Conservation (phyloP, 2,113 vertebrate species). For the Smithornis capensis region DNA sequence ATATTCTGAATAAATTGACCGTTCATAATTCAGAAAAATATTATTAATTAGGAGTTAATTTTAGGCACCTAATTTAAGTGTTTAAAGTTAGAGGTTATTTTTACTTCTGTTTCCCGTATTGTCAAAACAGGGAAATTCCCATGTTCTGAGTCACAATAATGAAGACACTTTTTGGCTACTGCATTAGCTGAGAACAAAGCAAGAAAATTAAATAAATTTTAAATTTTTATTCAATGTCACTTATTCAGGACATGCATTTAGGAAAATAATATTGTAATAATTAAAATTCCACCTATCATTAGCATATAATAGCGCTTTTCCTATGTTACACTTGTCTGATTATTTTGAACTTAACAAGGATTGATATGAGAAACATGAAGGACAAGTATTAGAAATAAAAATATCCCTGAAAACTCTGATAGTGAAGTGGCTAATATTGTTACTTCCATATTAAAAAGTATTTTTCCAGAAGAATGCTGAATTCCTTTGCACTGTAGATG, state of each 20-base stretch:
- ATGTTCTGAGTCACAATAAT: not conserved
- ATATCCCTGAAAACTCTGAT: not conserved
- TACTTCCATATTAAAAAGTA: not conserved
- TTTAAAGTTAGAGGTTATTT: not conserved
- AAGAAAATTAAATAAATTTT: not conserved
- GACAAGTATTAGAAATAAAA: not conserved
- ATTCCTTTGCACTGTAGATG: conserved; percentile 5
- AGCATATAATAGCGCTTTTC: not conserved
- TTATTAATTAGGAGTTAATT: not conserved
- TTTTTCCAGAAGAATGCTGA: not conserved
- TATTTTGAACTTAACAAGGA: not conserved
- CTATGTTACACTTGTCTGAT: not conserved
- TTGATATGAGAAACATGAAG: not conserved
- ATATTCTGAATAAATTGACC: not conserved
- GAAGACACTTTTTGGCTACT: not conserved
- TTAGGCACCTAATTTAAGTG: not conserved
- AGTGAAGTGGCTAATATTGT: not conserved
- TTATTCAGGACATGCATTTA: not conserved
- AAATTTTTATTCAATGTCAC: not conserved
- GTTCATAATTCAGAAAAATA: not conserved
- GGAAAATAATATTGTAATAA: not conserved
- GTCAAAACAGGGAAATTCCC: not conserved
- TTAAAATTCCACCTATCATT: not conserved
- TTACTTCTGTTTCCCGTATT: not conserved
- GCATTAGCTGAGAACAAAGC: not conserved